Conservation (phyloP, 1,140 invertebrate genomes). For the Drosophila dunni region DNA sequence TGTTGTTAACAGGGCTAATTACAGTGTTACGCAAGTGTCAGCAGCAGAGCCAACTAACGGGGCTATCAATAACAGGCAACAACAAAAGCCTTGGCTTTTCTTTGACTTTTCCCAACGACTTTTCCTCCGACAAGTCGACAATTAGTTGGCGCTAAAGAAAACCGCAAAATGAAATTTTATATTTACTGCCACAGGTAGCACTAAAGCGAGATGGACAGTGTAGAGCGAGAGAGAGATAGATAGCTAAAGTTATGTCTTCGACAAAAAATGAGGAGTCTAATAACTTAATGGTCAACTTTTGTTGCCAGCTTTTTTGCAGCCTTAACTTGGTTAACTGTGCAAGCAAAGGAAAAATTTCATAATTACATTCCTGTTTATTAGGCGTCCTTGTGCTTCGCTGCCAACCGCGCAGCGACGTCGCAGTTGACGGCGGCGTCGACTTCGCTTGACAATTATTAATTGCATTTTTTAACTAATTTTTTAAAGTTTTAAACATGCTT, state of each 20-base stretch:
- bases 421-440: conserved; percentile 31
- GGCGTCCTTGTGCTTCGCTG: conserved; percentile 51
- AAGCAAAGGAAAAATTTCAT: conserved; percentile 63
- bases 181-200: conserved; percentile 27
- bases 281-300: conserved; percentile 60
- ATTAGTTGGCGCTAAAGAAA: conserved; percentile 56
- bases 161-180: conserved; percentile 66
- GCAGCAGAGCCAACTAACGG: conserved; percentile 40
- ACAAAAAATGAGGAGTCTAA: conserved; percentile 38
- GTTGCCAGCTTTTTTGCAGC: conserved; percentile 4
- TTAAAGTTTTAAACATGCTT: no score
- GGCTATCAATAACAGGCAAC: conserved; percentile 37
- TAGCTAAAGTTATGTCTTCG: not conserved
- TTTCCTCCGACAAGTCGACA: conserved; percentile 40
- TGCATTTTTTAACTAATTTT: conserved; percentile 43
- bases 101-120: conserved; percentile 33
- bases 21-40: conserved; percentile 57
- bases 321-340: conserved; percentile 45
- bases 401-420: conserved; percentile 4
- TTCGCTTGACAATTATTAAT: conserved; percentile 39
- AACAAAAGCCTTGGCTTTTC: conserved; percentile 55
- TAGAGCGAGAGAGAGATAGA: no score
- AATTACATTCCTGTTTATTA: conserved; percentile 83
- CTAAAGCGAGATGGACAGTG: not conserved
- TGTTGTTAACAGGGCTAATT: conserved; percentile 46